phyloP scores from a whole-genome alignment of 1,140 invertebrate genomes.

The Zaprionus davidi region DNA sequence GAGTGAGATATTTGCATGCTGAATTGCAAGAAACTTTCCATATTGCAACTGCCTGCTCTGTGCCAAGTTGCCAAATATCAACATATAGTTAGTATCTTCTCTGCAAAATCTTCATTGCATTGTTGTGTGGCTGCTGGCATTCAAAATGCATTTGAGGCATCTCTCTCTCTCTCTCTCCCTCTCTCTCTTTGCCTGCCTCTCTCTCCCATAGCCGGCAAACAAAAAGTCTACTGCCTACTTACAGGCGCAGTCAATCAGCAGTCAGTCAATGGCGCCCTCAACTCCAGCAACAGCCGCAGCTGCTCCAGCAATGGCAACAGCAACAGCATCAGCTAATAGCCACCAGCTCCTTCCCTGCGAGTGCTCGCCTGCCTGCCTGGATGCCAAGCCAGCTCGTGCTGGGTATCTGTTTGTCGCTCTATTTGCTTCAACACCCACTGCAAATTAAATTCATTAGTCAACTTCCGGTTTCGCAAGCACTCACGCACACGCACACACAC shows the following conservation, averaged over 20 bases:
- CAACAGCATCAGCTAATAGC: slow-evolving; percentile 33
- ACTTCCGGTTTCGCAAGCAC: slow-evolving; percentile 66
- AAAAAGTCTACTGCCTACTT: slow-evolving; percentile 63
- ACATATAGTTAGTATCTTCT: too few species aligned
- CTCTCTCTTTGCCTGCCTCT: background rate
- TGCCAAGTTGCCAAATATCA: too few species aligned
- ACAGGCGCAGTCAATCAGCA: slow-evolving; percentile 27
- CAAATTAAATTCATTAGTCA: slow-evolving; percentile 83
- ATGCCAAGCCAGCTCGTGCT: background rate
- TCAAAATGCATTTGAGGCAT: background rate
- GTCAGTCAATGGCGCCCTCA: background rate
- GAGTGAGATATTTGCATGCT: too few species aligned
- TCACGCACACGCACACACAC: slow-evolving; percentile 23
- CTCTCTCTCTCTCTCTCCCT: background rate
- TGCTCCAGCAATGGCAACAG: slow-evolving; percentile 11
- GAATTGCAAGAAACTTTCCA: too few species aligned
- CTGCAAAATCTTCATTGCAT: background rate
- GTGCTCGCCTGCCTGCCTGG: background rate
- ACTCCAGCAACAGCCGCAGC: background rate
- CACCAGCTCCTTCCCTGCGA: background rate
- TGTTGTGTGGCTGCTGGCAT: background rate
- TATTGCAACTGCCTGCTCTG: too few species aligned
- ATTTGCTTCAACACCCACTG: slow-evolving; percentile 79
- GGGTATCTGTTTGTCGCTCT: slow-evolving; percentile 64
- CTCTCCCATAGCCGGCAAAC: slow-evolving; percentile 14